Conservation (phyloP, 2,888 invertebrate genomes). For the Tanytarsus gracilentus region DNA sequence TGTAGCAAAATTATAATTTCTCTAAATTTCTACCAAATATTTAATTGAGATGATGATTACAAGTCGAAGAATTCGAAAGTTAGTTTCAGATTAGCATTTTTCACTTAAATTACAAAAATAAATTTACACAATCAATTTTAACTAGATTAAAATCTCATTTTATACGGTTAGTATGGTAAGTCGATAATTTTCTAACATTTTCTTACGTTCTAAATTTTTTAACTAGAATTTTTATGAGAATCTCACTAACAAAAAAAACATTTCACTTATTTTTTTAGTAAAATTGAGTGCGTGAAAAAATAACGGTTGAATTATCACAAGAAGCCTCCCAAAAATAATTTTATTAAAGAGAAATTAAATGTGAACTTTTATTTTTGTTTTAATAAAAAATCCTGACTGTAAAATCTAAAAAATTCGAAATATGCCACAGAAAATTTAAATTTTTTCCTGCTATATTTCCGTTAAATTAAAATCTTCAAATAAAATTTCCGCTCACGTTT, state of each 20-base stretch:
- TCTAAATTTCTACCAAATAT: neutral
- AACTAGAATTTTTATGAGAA: neutral
- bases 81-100: too few species aligned
- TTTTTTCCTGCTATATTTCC: too few species aligned
- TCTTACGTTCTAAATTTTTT: neutral
- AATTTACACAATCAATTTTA: neutral
- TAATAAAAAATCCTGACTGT: neutral
- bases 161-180: too few species aligned
- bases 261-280: too few species aligned
- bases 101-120: neutral
- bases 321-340: neutral
- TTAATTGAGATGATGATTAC: too few species aligned
- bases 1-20: neutral
- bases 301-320: conserved; percentile 3
- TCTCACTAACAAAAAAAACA: neutral
- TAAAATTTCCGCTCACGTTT: too few species aligned
- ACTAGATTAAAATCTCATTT: neutral
- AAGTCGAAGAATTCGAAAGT: too few species aligned
- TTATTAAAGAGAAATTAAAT: neutral
- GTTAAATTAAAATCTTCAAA: too few species aligned
- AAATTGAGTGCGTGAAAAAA: neutral
- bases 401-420: neutral
- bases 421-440: too few species aligned
- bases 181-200: neutral
- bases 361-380: neutral